These are phyloP conservation scores for Drosophila pegasa DNA, from an alignment of 2,888 invertebrate species.

Conservation along the genomic window DNA sequence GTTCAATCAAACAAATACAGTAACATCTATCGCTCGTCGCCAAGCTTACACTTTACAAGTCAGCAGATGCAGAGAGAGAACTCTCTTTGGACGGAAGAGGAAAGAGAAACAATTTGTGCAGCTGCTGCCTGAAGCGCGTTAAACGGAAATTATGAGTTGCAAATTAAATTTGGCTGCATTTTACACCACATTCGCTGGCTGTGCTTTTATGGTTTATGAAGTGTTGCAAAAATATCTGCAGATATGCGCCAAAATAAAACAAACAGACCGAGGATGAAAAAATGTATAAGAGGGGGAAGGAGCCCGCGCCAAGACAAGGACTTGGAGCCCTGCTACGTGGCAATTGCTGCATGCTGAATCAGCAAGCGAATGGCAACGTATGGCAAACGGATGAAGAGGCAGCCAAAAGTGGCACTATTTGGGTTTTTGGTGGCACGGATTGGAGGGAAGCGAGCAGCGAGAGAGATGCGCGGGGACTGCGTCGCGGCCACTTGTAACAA, in stretches of 20 bases:
- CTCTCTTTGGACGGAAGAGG: background rate
- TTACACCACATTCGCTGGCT: slow-evolving; percentile 57
- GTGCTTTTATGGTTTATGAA: slow-evolving; percentile 76
- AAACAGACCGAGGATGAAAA: slow-evolving; percentile 41
- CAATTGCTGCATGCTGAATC: slow-evolving; percentile 68
- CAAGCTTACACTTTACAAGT: background rate
- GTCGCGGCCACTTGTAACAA: slow-evolving; percentile 70
- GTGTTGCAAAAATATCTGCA: slow-evolving; percentile 73
- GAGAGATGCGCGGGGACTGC: background rate
- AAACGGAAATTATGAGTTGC: slow-evolving; percentile 66
- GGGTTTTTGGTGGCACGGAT: slow-evolving; percentile 54
- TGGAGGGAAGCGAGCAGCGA: slow-evolving; percentile 21
- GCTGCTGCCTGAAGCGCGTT: slow-evolving; percentile 43
- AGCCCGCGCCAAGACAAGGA: slow-evolving; percentile 14
- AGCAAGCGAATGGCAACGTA: slow-evolving; percentile 53
- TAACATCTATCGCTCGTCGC: background rate
- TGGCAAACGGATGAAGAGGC: slow-evolving; percentile 55
- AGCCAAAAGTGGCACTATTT: slow-evolving; percentile 63
- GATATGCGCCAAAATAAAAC: slow-evolving; percentile 59
- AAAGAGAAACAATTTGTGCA: slow-evolving; percentile 45
- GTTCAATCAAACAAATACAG: background rate
- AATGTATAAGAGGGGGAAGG: slow-evolving; percentile 13
- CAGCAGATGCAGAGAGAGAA: background rate
- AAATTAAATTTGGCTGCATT: slow-evolving; percentile 75
- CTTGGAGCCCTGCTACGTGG: slow-evolving; percentile 15